Evolutionary conservation across 2,113 vertebrate genomes (phyloP), one percentile per base, ranked within the genome.

Genomic region (Rousettus leschenaultii): DNA sequence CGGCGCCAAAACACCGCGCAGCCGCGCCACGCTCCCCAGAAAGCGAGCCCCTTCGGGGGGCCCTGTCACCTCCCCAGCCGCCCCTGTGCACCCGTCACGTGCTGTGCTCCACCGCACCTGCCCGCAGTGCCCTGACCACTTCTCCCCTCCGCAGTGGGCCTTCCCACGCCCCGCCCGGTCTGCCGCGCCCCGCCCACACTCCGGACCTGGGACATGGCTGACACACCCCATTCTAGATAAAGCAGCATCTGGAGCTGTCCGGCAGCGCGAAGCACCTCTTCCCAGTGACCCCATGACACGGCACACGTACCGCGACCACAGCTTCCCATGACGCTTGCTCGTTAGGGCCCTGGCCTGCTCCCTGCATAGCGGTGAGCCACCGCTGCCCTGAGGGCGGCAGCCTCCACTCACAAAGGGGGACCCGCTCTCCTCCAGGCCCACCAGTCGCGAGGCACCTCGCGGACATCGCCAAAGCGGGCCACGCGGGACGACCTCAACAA

Each of bases 241-340:
- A 55, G 55, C 19, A 6, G 7, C 55, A 55, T 55, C 55, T 19
- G 55, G 55, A 55, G 14, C 48, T 55, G 55, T 19, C 55, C 7
- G 55, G 19, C 55, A 55, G 55, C 19, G 19, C 22, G 7, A 10
- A 30, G 43, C 7, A 16, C 35, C 48, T 22, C 82, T n/a, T 73
- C 55, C 26, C 40, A 16, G 61, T 0, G 65, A 11, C 14, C 14
- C n/a, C 1, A 2, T 26, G 0, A 3, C 5, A 5, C 1, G n/a
- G 83, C 61, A 9, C 0, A 7, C 0, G 4, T 0, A 0, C 43
- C 75, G 2, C 22, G 1, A 12, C 1, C 61, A 18, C 1, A 24
- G 73, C 33, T 24, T 4, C 7, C 1, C 18, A 3, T 0, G 16
- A 0, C 1, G 12, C 63, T 5, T 0, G 0, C 8, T 70, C 8